Evolutionary conservation across 2,113 vertebrate species (phyloP).

Genomic region (Vidua macroura): DNA sequence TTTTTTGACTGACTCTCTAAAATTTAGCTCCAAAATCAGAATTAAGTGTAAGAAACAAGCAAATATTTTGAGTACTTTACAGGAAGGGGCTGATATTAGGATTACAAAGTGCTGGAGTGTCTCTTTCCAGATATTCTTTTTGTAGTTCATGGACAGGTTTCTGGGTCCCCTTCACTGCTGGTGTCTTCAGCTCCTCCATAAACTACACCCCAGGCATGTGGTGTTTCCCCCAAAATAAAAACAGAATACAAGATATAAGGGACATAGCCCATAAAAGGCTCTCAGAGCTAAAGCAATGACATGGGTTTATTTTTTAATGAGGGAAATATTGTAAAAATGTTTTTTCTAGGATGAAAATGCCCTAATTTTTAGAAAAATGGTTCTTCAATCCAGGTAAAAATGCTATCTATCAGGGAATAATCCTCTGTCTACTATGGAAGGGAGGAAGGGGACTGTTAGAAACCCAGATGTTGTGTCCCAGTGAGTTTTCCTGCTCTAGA

Average conservation of each 20-base stretch:
- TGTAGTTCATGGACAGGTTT: not conserved
- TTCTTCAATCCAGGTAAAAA: not conserved
- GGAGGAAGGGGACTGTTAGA: not conserved
- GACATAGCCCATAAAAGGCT: not conserved
- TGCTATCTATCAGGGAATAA: not conserved
- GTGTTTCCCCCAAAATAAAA: not conserved
- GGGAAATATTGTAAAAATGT: not conserved
- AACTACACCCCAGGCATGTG: not conserved
- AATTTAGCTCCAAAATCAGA: not conserved
- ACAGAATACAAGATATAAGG: not conserved
- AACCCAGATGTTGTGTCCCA: not conserved
- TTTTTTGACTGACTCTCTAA: not conserved
- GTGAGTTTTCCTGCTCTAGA: not conserved
- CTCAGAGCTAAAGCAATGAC: not conserved
- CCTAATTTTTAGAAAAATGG: not conserved
- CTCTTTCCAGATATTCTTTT: not conserved
- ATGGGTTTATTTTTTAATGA: not conserved
- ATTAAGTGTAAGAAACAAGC: not conserved
- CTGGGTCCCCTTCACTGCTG: not conserved
- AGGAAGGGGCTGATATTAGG: not conserved
- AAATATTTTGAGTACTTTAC: not conserved
- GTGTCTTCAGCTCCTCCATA: not conserved
- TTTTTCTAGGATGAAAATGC: not conserved
- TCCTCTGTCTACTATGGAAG: accelerated
- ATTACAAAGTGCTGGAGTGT: not conserved